Conservation (phyloP, 2,113 vertebrate species). For the Malaclemys terrapin region DNA sequence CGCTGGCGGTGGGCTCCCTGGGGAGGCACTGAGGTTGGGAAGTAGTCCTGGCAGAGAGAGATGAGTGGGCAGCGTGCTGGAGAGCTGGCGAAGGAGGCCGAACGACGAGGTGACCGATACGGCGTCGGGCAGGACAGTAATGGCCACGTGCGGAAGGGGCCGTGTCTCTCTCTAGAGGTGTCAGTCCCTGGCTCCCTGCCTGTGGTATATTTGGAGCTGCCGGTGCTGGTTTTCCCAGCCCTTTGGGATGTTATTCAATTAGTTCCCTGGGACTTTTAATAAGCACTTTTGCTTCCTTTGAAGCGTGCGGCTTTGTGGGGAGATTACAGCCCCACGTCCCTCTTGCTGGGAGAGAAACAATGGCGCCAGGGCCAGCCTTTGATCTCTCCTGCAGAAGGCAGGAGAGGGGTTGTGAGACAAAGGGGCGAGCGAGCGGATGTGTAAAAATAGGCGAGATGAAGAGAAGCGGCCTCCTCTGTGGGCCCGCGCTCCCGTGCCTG, state of each 20-base stretch:
- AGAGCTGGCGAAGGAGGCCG: background rate
- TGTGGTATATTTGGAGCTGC: constrained; percentile 58
- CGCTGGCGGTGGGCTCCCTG: no score
- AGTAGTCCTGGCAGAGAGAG: background rate
- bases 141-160: background rate
- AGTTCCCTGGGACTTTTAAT: constrained; percentile 80
- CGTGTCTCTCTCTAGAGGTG: background rate
- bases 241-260: constrained; percentile 77
- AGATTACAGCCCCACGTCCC: constrained; percentile 76
- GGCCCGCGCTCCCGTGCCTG: constrained; percentile 66
- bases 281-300: constrained; percentile 80
- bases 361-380: constrained; percentile 65
- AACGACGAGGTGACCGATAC: background rate
- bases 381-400: constrained; percentile 76
- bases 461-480: constrained; percentile 73
- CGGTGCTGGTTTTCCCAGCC: constrained; percentile 44
- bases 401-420: constrained; percentile 67
- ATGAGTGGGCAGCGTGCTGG: background rate
- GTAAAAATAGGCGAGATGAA: constrained; percentile 80
- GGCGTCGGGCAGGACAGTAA: no score
- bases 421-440: constrained; percentile 73
- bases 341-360: constrained; percentile 81
- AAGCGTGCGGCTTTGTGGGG: constrained; percentile 74
- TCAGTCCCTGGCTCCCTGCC: background rate
- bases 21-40: background rate